These are phyloP conservation scores for Mungos mungo DNA, from an alignment of 2,113 vertebrate genomes.

Conservation along the genomic window DNA sequence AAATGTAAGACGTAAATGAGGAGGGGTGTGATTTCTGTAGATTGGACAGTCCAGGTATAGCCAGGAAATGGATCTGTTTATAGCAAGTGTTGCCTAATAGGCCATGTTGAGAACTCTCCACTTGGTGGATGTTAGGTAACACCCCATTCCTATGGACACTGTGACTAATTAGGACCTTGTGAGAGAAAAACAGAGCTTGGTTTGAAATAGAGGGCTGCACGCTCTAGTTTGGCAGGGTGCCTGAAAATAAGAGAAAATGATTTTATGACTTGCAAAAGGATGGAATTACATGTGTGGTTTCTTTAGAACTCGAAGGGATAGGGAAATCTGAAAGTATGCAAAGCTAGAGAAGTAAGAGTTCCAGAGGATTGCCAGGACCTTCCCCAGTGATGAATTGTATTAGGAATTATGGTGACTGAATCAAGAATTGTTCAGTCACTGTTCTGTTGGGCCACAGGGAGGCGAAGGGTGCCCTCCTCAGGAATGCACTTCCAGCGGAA, in stretches of 20 bases:
- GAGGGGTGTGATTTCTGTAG: neutral
- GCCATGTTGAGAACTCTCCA: neutral
- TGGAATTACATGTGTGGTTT: neutral
- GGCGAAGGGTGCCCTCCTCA: neutral
- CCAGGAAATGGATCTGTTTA: neutral
- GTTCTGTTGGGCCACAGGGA: neutral
- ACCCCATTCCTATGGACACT: neutral
- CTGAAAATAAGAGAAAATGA: neutral
- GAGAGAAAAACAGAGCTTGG: neutral
- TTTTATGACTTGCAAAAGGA: neutral
- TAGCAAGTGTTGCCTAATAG: neutral
- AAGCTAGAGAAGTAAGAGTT: neutral
- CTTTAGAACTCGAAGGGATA: neutral
- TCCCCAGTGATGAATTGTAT: neutral
- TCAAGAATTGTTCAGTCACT: neutral
- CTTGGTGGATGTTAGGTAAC: neutral
- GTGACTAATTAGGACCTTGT: neutral
- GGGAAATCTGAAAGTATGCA: neutral
- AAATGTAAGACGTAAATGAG: neutral
- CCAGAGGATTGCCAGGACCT: neutral
- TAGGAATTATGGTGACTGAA: neutral
- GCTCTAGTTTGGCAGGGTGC: neutral
- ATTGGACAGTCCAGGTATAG: neutral
- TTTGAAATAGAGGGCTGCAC: neutral
- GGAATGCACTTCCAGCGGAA: neutral